phyloP scores from a whole-genome alignment of 2,113 vertebrate species.

The Himantopus leucocephalus region DNA sequence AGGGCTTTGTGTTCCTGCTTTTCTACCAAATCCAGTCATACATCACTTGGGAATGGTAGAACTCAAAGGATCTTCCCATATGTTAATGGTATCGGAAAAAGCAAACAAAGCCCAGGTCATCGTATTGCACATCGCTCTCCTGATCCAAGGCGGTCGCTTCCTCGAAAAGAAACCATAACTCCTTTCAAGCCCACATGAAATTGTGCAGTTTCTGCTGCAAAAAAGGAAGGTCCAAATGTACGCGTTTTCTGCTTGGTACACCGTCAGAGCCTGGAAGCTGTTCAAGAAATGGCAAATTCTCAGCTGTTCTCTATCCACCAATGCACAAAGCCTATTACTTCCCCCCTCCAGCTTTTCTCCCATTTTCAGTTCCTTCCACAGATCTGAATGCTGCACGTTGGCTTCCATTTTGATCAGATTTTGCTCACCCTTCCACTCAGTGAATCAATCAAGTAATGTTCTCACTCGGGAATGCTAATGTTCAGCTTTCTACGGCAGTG shows the following conservation, averaged over 20 bases:
- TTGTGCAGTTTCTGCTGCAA: neutral
- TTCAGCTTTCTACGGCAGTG: slow-evolving; percentile 32
- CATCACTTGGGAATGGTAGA: neutral
- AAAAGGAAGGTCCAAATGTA: neutral
- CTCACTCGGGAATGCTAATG: slow-evolving; percentile 60
- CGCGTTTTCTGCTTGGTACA: neutral
- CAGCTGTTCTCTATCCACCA: neutral
- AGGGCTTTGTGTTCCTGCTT: neutral
- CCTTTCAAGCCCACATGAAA: neutral
- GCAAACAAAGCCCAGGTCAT: neutral
- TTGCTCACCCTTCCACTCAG: slow-evolving; percentile 13
- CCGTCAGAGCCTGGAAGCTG: neutral
- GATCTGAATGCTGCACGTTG: neutral
- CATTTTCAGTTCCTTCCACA: neutral
- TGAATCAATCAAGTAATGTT: slow-evolving; percentile 32
- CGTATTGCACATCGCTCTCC: neutral
- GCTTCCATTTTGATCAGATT: slow-evolving; percentile 37
- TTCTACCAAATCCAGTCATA: neutral
- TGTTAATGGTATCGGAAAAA: neutral
- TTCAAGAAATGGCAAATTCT: neutral
- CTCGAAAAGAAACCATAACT: neutral
- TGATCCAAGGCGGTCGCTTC: accelerated
- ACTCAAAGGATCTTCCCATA: neutral
- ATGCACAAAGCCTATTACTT: neutral
- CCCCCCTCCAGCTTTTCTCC: neutral